Evolutionary conservation across 2,797 vertebrate genomes (phyloP), one percentile per base, ranked within the genome.

Genomic region (Numenius phaeopus): DNA sequence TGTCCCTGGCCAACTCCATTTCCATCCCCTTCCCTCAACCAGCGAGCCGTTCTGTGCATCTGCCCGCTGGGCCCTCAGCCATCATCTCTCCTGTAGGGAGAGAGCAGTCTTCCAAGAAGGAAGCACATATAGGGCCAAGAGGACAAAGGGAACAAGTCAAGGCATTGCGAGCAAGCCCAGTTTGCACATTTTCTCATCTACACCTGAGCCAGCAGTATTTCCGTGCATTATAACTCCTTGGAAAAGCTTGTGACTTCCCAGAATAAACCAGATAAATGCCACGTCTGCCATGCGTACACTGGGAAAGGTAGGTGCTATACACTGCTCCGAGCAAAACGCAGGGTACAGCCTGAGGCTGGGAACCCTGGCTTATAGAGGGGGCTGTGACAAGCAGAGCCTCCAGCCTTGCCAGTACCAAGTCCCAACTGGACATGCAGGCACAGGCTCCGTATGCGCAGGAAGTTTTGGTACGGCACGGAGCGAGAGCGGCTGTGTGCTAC

Each of bases 141-240:
- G 71, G 86, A 92, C 54, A 54, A 89, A 88, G 62, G 75, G 77
- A 91, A 24, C 52, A 95, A 95, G 78, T 79, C 81, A 79, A 87
- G 27, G 49, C 73, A 30, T 50, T 3, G 1, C 2, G 1, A 50
- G 61, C 69, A 78, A 90, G 39, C 62, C 59, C 5, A 5, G n/a
- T 90, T 79, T 92, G 83, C 46, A 23, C 13, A n/a, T 84, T 94
- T 61, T 82, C 81, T 72, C 65, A 62, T 67, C 83, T 44, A 32
- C 42, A 39, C 34, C 58, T 89, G 19, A 82, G 83, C 81, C 77
- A 93, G 58, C 70, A 29, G 46, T 42, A 66, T 86, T 91, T 96
- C 85, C n/a, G 16, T 27, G 32, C n/a, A 2, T 47, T 80, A 15
- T 8, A 62, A 66, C 32, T 72, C 72, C 49, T 81, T 40, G 34